A percentile compares a stretch with the other conserved stretches of the same genome.
phyloP scores from a whole-genome alignment of 2,888 invertebrate genomes.

The Schrankia costaestrigalis region DNA sequence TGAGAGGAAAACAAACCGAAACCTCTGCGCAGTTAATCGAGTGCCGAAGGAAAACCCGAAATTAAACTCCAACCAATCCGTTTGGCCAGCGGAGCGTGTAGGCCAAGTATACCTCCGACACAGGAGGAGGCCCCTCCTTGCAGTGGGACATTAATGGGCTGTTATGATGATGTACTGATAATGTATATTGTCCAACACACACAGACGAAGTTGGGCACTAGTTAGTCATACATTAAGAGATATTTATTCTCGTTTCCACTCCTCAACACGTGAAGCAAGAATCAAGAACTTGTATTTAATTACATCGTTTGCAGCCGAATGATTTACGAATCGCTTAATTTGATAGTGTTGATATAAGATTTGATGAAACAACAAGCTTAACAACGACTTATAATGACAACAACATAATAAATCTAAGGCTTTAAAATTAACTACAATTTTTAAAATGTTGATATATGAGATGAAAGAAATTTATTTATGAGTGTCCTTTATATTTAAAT shows the following conservation, averaged over 20 bases:
- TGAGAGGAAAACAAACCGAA: no score
- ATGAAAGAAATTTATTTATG: slow-evolving; percentile 28
- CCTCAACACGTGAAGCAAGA: slow-evolving; percentile 40
- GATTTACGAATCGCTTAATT: slow-evolving; percentile 64
- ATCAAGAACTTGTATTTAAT: slow-evolving; percentile 57
- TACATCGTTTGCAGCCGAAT: slow-evolving; percentile 56
- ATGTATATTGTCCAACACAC: no score
- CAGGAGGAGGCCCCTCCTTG: no score
- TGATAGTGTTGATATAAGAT: slow-evolving; percentile 66
- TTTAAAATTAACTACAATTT: slow-evolving; percentile 23
- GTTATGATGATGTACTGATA: no score
- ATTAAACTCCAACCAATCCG: no score
- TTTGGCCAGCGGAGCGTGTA: no score
- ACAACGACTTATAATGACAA: slow-evolving; percentile 38
- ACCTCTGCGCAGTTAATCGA: no score
- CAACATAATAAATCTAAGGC: slow-evolving; percentile 36
- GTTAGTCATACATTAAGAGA: slow-evolving; percentile 31
- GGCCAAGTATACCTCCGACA: no score
- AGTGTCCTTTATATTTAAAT: no score
- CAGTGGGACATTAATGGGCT: no score
- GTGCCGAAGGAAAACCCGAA: no score
- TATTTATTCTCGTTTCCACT: slow-evolving; percentile 24
- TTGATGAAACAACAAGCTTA: slow-evolving; percentile 38
- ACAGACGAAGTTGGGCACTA: no score
- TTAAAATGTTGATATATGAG: slow-evolving; percentile 21